A percentile compares a stretch with the other conserved stretches of the same genome.
These are phyloP conservation scores for Cyrtorhinus lividipennis DNA, from an alignment of 1,140 invertebrate species.

Conservation along the genomic window DNA sequence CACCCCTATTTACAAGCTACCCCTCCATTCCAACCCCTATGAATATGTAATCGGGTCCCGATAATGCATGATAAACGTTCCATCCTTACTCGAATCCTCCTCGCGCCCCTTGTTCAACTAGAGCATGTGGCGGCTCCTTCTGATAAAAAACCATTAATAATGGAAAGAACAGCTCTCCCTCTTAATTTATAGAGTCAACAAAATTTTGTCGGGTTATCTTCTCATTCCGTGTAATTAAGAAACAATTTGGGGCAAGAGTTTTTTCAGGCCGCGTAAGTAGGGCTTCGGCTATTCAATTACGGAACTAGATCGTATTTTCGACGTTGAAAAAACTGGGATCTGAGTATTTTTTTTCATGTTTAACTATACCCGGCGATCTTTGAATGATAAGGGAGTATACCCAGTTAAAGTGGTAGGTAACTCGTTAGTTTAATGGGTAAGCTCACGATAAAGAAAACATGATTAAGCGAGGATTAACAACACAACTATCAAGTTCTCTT, in stretches of 20 bases:
- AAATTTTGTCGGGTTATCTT: conserved; percentile 4
- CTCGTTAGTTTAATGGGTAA: conserved; percentile 7
- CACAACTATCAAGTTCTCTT: no score
- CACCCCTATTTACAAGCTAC: background rate
- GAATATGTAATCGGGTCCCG: conserved; percentile 9
- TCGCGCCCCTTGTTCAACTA: background rate
- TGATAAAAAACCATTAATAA: background rate
- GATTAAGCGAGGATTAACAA: no score
- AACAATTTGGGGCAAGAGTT: background rate
- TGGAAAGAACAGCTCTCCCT: background rate
- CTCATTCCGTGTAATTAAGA: conserved; percentile 1
- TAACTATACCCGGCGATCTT: background rate
- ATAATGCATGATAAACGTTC: conserved; percentile 5
- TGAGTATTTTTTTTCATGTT: no score
- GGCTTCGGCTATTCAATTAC: background rate
- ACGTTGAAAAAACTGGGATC: background rate
- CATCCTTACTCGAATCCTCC: background rate
- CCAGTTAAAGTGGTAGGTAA: background rate
- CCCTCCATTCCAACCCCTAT: background rate
- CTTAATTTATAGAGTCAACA: conserved; percentile 10
- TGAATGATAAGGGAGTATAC: background rate
- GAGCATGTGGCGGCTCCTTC: conserved; percentile 3
- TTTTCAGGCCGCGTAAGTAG: background rate
- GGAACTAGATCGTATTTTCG: background rate
- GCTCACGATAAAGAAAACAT: no score